Conservation (phyloP, 2,113 vertebrate genomes). For the Mormoops blainvillei region DNA sequence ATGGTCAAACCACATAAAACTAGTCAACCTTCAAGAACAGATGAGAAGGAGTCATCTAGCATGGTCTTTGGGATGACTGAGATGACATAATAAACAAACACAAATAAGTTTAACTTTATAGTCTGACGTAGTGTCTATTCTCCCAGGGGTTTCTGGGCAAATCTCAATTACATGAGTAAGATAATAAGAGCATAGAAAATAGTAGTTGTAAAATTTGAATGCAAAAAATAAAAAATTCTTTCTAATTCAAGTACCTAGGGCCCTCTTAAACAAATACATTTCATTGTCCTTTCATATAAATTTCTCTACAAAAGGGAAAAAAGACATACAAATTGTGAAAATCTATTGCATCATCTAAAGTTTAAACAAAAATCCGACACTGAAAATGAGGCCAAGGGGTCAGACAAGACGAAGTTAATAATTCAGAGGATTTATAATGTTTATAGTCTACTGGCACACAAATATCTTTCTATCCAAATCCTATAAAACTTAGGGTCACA, state of each 20-base stretch:
- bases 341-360: not conserved
- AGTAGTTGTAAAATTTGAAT: not conserved
- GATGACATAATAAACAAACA: slow-evolving; percentile 3
- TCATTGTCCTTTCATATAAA: not conserved
- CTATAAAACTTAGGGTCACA: not conserved
- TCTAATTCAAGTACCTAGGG: not conserved
- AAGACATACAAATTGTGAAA: not conserved
- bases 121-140: slow-evolving; percentile 27
- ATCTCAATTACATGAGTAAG: not conserved
- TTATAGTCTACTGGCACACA: not conserved
- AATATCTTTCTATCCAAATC: not conserved
- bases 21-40: slow-evolving; percentile 23
- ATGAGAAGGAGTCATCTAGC: not conserved
- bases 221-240: not conserved
- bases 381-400: not conserved
- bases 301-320: not conserved
- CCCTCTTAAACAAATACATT: not conserved
- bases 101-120: slow-evolving; percentile 33
- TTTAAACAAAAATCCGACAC: not conserved
- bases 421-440: not conserved
- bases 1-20: not conserved
- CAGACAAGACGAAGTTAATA: not conserved
- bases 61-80: not conserved
- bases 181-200: not conserved
- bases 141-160: not conserved